These are phyloP conservation scores for Clivina fossor DNA, from an alignment of 2,888 invertebrate species.

Conservation along the genomic window DNA sequence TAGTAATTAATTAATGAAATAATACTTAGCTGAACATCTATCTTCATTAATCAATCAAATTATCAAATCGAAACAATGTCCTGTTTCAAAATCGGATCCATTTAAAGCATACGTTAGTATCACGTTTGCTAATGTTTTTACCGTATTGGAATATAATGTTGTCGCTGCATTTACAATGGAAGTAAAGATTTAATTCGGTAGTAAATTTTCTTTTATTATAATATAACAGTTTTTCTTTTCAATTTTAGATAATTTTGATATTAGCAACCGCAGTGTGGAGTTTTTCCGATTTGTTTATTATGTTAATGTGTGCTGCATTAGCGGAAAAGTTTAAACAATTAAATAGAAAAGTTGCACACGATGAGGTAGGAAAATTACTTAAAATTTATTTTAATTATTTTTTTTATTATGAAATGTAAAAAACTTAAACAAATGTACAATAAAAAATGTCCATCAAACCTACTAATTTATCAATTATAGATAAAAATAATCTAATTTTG, in stretches of 20 bases:
- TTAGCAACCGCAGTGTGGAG: slow-evolving; percentile 71
- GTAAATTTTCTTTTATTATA: background rate
- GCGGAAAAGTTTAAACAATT: slow-evolving; percentile 63
- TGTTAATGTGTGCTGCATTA: slow-evolving; percentile 70
- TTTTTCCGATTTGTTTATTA: slow-evolving; percentile 72
- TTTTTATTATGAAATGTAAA: too few relatives aligned
- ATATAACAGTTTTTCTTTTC: too few relatives aligned
- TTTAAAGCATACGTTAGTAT: background rate
- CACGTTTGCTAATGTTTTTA: background rate
- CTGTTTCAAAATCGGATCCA: background rate
- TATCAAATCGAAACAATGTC: slow-evolving; percentile 36
- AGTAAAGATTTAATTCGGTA: background rate
- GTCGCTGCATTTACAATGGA: background rate
- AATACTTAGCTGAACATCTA: slow-evolving; percentile 46
- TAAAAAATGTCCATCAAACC: too few relatives aligned
- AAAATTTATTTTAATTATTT: background rate
- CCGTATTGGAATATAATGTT: background rate
- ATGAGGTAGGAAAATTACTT: background rate
- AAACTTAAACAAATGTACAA: too few relatives aligned
- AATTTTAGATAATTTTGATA: slow-evolving; percentile 43
- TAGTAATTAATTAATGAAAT: background rate
- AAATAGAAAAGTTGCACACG: slow-evolving; percentile 38
- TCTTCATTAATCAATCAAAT: slow-evolving; percentile 45
- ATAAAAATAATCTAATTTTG: too few relatives aligned
- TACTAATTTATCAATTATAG: too few relatives aligned